Base-by-base conservation (phyloP, 1,140 invertebrate genomes). In the Amphibalanus amphitrite region DNA sequence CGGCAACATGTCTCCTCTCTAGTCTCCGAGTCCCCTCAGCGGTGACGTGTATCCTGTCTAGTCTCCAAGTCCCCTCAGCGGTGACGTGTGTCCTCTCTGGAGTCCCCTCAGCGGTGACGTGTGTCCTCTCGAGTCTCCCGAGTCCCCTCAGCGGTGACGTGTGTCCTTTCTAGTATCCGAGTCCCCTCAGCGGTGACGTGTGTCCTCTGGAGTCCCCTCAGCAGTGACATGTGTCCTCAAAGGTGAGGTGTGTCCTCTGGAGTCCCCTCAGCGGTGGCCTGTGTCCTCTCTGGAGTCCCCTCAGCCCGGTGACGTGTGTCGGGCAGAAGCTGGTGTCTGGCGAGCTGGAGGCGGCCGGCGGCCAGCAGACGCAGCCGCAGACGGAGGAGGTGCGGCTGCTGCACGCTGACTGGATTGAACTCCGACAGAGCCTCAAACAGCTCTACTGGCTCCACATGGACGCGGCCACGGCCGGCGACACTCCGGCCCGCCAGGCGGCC, bases 371-470 rank as follows among this genome's bases (percentile, higher is more conserved):
- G 47, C 47, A 59, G 47, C 47, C 10, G 47, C 47, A 59, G 47
- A 8, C 10, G 47, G 77, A 81, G 69, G 83, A 84, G 73, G 81
- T 82, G 29, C 79, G 82, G 69, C 80, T 81, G 59, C 78, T 85
- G 70, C 83, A 84, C 73, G 79, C 80, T 70, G 78, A 83, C 69
- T 86, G 85, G 82, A 79, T 80, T 29, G 82, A 84, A 72, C 77
- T 87, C 26, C 78, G 83, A 28, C 82, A 83, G 67, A 80, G 82
- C 72, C 81, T 83, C 75, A 75, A 80, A 70, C 77, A 77, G 71
- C 78, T 82, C 3, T 84, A 83, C 75, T 78, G 81, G 69, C 77
- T 79, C 69, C 79, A 81, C 13, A 79, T 83, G 74, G 80, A 81
- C 75, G 76, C 72, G 70, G 28, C 73, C 73, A 29, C 67, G 69